phyloP scores from a whole-genome alignment of 2,888 invertebrate genomes.

The Hydraecia micacea region DNA sequence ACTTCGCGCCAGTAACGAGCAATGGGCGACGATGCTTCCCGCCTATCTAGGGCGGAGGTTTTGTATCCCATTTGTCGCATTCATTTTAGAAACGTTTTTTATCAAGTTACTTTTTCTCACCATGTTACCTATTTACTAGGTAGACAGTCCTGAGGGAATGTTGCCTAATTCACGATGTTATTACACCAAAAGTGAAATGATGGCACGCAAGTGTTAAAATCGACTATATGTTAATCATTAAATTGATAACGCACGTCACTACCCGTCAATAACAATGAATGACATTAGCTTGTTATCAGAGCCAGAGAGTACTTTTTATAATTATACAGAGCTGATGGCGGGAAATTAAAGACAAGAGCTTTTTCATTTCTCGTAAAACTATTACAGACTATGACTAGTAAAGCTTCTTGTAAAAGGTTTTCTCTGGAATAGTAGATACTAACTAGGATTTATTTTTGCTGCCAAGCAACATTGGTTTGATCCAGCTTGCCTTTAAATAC shows the following conservation, averaged over 20 bases:
- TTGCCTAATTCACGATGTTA: not conserved
- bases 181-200: not conserved
- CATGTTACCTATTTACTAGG: not conserved
- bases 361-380: not conserved
- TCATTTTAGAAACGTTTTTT: not conserved
- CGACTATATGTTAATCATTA: not conserved
- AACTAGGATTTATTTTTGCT: not conserved
- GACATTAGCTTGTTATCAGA: not conserved
- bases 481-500: too few species aligned
- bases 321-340: not conserved
- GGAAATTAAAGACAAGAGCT: not conserved
- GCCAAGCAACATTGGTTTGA: not conserved
- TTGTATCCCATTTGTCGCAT: constrained; percentile 17
- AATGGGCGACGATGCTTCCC: constrained; percentile 44
- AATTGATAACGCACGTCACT: not conserved
- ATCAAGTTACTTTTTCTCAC: not conserved
- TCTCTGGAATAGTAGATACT: not conserved
- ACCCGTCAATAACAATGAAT: not conserved
- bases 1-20: constrained; percentile 56
- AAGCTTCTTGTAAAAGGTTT: not conserved
- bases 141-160: not conserved
- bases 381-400: not conserved
- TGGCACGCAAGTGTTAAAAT: not conserved
- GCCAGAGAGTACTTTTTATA: too few species aligned
- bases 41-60: constrained; percentile 41